A percentile compares a stretch with the other conserved stretches of the same genome.
Conservation (phyloP, 2,888 invertebrate genomes). For the Ophion slaviceki region DNA sequence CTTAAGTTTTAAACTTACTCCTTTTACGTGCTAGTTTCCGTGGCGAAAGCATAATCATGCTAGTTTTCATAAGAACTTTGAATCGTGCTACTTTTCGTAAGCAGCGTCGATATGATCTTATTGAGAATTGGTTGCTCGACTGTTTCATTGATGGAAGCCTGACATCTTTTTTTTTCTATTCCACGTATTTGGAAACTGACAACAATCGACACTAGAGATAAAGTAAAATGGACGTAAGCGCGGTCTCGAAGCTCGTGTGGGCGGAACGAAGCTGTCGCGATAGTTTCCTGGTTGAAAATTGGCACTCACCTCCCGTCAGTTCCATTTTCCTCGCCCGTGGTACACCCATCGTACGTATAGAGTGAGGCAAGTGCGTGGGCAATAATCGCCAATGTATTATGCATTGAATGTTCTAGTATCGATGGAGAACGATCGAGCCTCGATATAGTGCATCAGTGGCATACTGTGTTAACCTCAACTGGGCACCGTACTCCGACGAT, state of each 20-base stretch:
- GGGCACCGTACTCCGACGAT: background rate
- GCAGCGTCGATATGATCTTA: too few relatives aligned
- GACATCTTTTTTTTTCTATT: background rate
- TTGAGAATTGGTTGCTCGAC: background rate
- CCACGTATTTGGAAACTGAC: background rate
- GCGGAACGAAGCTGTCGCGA: constrained; percentile 36
- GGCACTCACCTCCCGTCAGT: constrained; percentile 36
- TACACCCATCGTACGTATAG: background rate
- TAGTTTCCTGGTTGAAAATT: constrained; percentile 47
- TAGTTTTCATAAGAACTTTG: too few relatives aligned
- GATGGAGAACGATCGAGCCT: constrained; percentile 12
- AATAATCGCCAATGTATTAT: constrained; percentile 48
- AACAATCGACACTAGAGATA: constrained; percentile 14
- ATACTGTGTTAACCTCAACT: background rate
- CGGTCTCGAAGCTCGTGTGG: constrained; percentile 5
- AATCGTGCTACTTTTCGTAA: too few relatives aligned
- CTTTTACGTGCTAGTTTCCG: too few relatives aligned
- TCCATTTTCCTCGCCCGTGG: constrained; percentile 24
- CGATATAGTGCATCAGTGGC: constrained; percentile 27
- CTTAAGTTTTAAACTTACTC: too few relatives aligned
- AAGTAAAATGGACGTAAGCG: background rate
- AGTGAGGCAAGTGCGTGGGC: background rate
- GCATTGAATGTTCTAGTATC: constrained; percentile 44
- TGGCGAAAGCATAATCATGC: too few relatives aligned
- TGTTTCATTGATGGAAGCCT: background rate